A percentile compares a stretch with the other conserved stretches of the same genome.
These are phyloP conservation scores for Salmo trutta DNA, from an alignment of 2,797 vertebrate genomes.

Conservation along the genomic window DNA sequence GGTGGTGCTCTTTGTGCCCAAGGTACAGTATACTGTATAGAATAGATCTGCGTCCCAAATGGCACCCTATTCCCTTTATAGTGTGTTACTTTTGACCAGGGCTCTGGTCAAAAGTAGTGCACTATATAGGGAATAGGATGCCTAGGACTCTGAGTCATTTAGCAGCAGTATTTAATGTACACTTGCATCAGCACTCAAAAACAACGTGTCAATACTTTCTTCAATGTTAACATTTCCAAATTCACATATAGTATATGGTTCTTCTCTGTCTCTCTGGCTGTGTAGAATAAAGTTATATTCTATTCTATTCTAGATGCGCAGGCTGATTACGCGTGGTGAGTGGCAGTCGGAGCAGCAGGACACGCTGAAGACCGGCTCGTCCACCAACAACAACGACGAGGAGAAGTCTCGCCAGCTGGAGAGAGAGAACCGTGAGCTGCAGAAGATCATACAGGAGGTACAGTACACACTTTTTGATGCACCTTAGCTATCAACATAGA, in stretches of 20 bases:
- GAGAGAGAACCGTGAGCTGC: conserved; percentile 91
- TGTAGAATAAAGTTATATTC: too few species aligned
- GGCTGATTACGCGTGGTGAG: conserved; percentile 91
- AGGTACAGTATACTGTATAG: conserved; percentile 59
- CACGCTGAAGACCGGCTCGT: conserved; percentile 93
- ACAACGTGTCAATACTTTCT: not conserved
- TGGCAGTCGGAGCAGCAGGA: conserved; percentile 99
- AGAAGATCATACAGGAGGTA: conserved; percentile 96
- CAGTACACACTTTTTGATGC: not conserved
- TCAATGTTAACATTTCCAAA: not conserved
- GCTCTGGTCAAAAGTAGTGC: not conserved
- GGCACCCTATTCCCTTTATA: too few species aligned
- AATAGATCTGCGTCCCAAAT: too few species aligned
- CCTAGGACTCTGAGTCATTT: not conserved
- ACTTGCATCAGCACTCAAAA: not conserved
- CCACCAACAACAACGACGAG: conserved; percentile 97
- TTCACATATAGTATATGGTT: not conserved
- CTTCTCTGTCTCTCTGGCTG: not conserved
- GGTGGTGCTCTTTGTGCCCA: conserved; percentile 85
- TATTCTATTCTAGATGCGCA: conserved; percentile 81
- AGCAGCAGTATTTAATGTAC: not conserved
- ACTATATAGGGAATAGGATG: not conserved
- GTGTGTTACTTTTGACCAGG: not conserved
- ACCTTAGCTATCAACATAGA: conserved; percentile 54
- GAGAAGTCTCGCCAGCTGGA: conserved; percentile 95